Conservation (phyloP, 1,140 invertebrate species). For the Sitobion miscanthi region DNA sequence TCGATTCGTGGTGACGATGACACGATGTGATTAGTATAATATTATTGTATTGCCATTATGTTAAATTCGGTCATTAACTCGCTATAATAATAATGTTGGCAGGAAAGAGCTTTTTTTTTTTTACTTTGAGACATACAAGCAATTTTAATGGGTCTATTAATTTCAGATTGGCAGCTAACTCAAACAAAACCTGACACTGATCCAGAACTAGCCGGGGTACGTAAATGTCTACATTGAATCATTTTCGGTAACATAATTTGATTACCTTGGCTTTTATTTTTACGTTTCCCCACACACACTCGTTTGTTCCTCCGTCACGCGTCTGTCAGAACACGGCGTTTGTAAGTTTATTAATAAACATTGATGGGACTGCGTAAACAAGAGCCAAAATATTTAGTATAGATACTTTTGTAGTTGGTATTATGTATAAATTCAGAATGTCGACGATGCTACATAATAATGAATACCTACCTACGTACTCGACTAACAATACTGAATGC, state of each 20-base stretch:
- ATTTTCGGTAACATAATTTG: background rate
- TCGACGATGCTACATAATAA: background rate
- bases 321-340: background rate
- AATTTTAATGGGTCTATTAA: background rate
- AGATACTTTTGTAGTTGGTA: background rate
- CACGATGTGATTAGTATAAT: background rate
- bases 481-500: background rate
- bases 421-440: background rate
- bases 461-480: background rate
- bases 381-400: background rate
- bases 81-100: background rate
- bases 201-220: slow-evolving; percentile 45
- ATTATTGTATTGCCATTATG: background rate
- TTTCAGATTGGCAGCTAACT: slow-evolving; percentile 50
- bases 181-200: slow-evolving; percentile 48
- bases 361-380: background rate
- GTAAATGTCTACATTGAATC: background rate
- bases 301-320: background rate
- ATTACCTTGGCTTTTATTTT: slow-evolving; percentile 34
- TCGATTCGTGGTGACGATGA: background rate
- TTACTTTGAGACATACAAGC: background rate
- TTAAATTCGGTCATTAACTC: background rate
- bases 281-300: background rate
- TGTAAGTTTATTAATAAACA: slow-evolving; percentile 25
- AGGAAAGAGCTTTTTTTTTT: background rate